Conservation (phyloP, 2,888 invertebrate species). For the Drosophila demipolita region DNA sequence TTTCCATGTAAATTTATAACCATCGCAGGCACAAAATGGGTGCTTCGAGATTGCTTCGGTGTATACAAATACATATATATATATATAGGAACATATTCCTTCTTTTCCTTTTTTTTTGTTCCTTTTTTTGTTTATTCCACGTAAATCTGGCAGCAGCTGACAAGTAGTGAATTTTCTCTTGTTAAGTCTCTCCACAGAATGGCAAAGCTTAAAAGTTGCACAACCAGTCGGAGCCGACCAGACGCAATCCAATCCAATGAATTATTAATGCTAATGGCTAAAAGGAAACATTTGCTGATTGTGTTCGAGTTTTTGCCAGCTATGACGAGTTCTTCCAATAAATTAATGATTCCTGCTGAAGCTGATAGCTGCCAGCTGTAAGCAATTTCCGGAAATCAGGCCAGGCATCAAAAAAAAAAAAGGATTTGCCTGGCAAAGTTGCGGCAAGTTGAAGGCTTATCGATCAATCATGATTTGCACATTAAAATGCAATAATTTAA, state of each 20-base stretch:
- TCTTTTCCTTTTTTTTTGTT: neutral
- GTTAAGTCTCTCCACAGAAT: conserved; percentile 44
- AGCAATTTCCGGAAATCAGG: conserved; percentile 40
- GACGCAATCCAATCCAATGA: conserved; percentile 57
- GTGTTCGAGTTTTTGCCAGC: conserved; percentile 45
- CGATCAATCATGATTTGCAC: conserved; percentile 18
- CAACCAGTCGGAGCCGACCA: neutral
- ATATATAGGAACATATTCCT: neutral
- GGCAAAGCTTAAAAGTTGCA: conserved; percentile 56
- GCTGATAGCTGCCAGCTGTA: conserved; percentile 46
- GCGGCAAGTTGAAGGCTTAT: neutral
- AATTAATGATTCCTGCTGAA: conserved; percentile 65
- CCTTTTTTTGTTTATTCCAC: conserved; percentile 31
- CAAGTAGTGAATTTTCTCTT: conserved; percentile 66
- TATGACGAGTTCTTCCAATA: conserved; percentile 55
- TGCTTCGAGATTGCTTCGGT: conserved; percentile 18
- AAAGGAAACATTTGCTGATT: conserved; percentile 65
- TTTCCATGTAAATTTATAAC: conserved; percentile 70
- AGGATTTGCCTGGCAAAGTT: conserved; percentile 21
- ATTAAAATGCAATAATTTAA: neutral
- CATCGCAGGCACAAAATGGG: conserved; percentile 48
- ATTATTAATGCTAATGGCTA: conserved; percentile 77
- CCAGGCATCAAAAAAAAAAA: conserved; percentile 3
- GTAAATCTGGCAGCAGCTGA: conserved; percentile 79
- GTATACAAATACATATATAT: neutral